Conservation (phyloP, 2,797 vertebrate genomes). For the Morus bassanus region DNA sequence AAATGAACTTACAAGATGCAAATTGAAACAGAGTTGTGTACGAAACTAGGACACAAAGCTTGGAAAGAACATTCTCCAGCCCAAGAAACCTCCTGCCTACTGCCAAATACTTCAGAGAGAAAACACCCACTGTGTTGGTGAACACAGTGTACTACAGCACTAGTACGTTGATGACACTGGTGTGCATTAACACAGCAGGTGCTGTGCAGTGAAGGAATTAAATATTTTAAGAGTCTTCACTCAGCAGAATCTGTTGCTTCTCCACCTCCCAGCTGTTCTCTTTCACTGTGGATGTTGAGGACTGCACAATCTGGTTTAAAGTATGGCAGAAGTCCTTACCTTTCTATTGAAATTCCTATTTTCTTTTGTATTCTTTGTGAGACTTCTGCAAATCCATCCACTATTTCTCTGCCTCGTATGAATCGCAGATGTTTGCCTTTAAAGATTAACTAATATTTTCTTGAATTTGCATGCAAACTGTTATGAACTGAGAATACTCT, state of each 20-base stretch:
- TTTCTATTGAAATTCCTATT: background rate
- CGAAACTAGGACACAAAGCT: background rate
- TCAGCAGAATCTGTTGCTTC: background rate
- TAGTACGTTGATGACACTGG: background rate
- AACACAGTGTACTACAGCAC: background rate
- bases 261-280: background rate
- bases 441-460: background rate
- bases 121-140: background rate
- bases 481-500: background rate
- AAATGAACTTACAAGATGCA: background rate
- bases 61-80: background rate
- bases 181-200: background rate
- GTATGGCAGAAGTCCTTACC: background rate
- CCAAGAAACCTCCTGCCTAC: background rate
- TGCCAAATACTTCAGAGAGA: background rate
- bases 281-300: background rate
- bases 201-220: background rate
- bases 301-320: background rate
- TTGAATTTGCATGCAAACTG: background rate
- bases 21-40: background rate
- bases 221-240: background rate
- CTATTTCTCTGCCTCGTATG: background rate
- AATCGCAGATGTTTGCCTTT: background rate
- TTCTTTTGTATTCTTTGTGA: background rate
- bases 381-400: background rate